Conservation (phyloP, 2,888 invertebrate genomes). For the Orchesella flavescens region DNA sequence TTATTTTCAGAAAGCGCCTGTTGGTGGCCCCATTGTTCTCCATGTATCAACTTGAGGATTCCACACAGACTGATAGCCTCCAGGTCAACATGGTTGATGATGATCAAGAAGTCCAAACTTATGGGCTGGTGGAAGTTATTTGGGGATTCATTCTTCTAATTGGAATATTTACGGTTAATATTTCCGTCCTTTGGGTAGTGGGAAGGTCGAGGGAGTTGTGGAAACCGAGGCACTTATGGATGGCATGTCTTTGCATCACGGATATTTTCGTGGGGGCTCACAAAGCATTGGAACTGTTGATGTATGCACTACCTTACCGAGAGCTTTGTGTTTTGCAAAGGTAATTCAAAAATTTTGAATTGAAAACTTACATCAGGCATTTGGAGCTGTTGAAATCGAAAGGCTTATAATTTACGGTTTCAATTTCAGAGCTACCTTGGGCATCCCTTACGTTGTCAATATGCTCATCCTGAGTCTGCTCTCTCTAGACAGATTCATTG, state of each 20-base stretch:
- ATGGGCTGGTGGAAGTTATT: constrained; percentile 63
- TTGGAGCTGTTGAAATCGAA: background rate
- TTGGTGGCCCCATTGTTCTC: background rate
- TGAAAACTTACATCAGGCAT: background rate
- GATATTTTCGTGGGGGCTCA: constrained; percentile 72
- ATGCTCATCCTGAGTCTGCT: constrained; percentile 71
- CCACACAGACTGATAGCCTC: constrained; percentile 1
- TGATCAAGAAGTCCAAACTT: constrained; percentile 29
- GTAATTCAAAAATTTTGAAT: background rate
- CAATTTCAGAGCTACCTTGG: constrained; percentile 58
- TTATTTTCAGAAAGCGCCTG: background rate
- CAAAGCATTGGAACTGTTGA: constrained; percentile 69
- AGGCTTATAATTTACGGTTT: background rate
- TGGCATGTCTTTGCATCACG: constrained; percentile 72
- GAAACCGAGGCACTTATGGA: constrained; percentile 72
- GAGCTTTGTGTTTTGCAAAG: constrained; percentile 65
- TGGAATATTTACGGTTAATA: constrained; percentile 70
- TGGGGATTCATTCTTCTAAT: constrained; percentile 71
- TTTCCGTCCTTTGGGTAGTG: constrained; percentile 70
- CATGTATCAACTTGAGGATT: constrained; percentile 52
- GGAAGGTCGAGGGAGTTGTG: constrained; percentile 70
- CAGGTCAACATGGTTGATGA: constrained; percentile 28
- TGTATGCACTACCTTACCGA: constrained; percentile 61
- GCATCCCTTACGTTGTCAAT: constrained; percentile 71
- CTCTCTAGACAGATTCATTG: constrained; percentile 71